Evolutionary conservation across 2,113 vertebrate species (phyloP), one percentile per base, ranked within the genome.

Genomic region (Ahaetulla prasina): DNA sequence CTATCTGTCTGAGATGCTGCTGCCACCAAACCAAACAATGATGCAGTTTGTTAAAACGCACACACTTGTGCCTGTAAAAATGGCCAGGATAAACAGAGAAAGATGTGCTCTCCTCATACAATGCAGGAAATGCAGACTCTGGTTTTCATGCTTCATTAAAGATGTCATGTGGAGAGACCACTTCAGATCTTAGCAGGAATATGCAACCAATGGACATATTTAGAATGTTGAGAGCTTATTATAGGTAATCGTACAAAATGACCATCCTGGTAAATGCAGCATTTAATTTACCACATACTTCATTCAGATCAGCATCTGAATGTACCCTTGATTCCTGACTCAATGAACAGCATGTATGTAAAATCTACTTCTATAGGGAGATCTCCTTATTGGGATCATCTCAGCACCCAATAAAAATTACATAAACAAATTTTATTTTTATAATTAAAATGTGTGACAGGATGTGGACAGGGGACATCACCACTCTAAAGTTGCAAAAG

Each of bases 371-470:
- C 11, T 5, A n/a, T 8, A 47, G 18, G 43, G 47, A 30, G 16
- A 60, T 87, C 85, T 74, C 49, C 18, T 85, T 86, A 22, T 50
- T 10, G 60, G 88, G 25, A 54, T 92, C 93, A 91, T 96, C 92
- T 96, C 89, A 95, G 90, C 80, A 49, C n/a, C 89, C 92, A 94
- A 85, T 39, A 93, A 89, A 95, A 90, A 45, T 43, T 91, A 88
- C 53, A 16, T 90, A 95, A 95, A 93, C 22, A 85, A 90, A 91
- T 49, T 94, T 53, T 11, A 39, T 35, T 87, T 88, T 91, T 92
- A 39, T 12, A 86, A 92, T 43, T 91, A 43, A 23, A 43, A 80
- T 80, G 18, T 80, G 18, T 8, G 1, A 80, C 74, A 80, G 35
- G 35, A 43, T 80, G 22, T 43, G 16, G 74, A 80, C 35, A 20